Base-by-base conservation (phyloP, 2,797 vertebrate species). In the Paguma larvata region DNA sequence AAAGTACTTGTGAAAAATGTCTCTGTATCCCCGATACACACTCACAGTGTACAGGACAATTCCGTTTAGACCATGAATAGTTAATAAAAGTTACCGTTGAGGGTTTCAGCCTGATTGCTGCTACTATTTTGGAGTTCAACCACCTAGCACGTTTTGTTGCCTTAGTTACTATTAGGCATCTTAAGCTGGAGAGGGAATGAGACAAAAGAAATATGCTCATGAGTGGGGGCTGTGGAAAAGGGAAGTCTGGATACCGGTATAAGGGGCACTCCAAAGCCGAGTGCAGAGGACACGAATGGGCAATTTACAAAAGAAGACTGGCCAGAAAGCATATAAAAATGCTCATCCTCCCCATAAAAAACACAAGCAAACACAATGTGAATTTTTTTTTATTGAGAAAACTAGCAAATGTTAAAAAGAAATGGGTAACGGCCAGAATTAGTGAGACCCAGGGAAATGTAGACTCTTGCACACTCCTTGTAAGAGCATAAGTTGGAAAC, bases 101-200 rank as follows among this genome's bases (percentile, higher is more conserved):
- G 77, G 3, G 27, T 91, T 96, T 96, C 44, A 63, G 34, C 18
- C 89, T 70, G 56, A 91, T 85, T 94, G 77, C 16, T 63, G 41
- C 46, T 84, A 96, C 85, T 95, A 85, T 92, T 97, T 96, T 94
- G 87, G 83, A 96, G 34, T 85, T 65, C 70, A 85, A 86, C n/a
- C 75, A 96, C 83, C 51, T 95, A 91, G 41, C 32, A 72, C 46
- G 7, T 72, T 96, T 79, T 92, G 92, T 93, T 97, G 68, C 91
- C 85, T 95, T 92, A 95, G 95, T 84, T 96, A 97, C 94, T 75
- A 79, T 96, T 91, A 83, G 88, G 23, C 2, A 84, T 94, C 92
- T 91, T 88, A 90, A 95, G 34, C 44, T 91, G 25, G 75, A 19
- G 91, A 90, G 19, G 27, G 18, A n/a, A 96, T 86, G 18, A 80